Percentiles rank a stretch among this genome's conserved stretches.
Evolutionary conservation across 1,140 invertebrate genomes (phyloP).

Genomic region (Nebria ingens): DNA sequence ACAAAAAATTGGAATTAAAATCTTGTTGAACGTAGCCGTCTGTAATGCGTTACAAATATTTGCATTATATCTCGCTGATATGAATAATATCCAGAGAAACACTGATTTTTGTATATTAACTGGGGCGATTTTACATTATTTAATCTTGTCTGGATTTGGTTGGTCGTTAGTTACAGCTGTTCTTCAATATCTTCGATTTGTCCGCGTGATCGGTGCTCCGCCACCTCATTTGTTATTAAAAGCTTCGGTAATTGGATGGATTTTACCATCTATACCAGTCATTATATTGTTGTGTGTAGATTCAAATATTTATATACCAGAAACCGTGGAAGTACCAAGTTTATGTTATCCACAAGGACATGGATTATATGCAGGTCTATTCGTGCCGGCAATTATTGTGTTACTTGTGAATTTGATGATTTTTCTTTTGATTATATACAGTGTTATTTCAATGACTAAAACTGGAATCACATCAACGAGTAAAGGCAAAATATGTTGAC

Average conservation of each 20-base stretch:
- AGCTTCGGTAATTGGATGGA: slow-evolving; percentile 29
- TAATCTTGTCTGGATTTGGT: slow-evolving; percentile 48
- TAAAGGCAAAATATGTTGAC: slow-evolving; percentile 39
- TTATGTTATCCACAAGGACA: slow-evolving; percentile 49
- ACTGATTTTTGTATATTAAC: slow-evolving; percentile 34
- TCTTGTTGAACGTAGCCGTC: slow-evolving; percentile 46
- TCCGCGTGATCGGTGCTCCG: slow-evolving; percentile 42
- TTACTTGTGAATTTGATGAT: slow-evolving; percentile 41
- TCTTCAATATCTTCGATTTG: slow-evolving; percentile 50
- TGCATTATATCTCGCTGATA: slow-evolving; percentile 43
- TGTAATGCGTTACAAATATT: slow-evolving; percentile 46
- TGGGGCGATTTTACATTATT: slow-evolving; percentile 48
- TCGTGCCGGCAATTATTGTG: slow-evolving; percentile 44
- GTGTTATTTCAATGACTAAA: slow-evolving; percentile 32
- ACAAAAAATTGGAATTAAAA: slow-evolving; percentile 46
- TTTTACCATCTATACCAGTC: slow-evolving; percentile 28
- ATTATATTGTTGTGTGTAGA: slow-evolving; percentile 32
- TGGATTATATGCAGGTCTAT: slow-evolving; percentile 40
- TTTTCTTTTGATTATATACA: slow-evolving; percentile 44
- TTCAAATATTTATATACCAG: slow-evolving; percentile 38
- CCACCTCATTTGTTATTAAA: slow-evolving; percentile 28
- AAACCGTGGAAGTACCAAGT: slow-evolving; percentile 19
- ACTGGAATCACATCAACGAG: too few species aligned
- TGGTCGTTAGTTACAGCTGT: slow-evolving; percentile 55
- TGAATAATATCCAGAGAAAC: slow-evolving; percentile 27